phyloP scores from a whole-genome alignment of 1,140 invertebrate genomes.

The Trichoplusia ni region DNA sequence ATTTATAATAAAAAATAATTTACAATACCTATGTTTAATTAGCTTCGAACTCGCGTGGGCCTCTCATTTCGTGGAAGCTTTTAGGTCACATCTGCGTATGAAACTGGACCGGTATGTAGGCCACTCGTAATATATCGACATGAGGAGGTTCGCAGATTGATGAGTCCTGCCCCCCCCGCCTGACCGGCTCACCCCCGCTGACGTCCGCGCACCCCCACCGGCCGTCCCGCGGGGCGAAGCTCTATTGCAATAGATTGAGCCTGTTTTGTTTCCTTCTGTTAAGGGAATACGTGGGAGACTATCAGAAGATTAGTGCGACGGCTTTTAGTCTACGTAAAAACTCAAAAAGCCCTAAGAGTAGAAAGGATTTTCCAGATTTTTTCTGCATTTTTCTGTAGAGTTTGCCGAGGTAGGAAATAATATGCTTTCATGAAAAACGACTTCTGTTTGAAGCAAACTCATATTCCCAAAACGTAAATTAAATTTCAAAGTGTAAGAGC shows the following conservation, averaged over 20 bases:
- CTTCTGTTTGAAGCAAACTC: no score
- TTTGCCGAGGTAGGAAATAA: no score
- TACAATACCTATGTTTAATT: slow-evolving; percentile 3
- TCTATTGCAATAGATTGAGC: slow-evolving; percentile 62
- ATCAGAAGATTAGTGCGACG: slow-evolving; percentile 10
- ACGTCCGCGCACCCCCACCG: slow-evolving; percentile 34
- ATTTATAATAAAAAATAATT: neutral
- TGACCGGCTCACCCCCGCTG: slow-evolving; percentile 33
- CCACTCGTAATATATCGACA: slow-evolving; percentile 63
- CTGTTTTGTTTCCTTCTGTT: slow-evolving; percentile 53
- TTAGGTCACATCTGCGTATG: slow-evolving; percentile 57
- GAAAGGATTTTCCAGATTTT: no score
- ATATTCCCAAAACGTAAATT: no score
- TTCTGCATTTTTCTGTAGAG: no score
- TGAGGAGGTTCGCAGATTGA: slow-evolving; percentile 64
- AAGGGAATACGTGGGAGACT: slow-evolving; percentile 26
- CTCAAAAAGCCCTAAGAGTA: no score
- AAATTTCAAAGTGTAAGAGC: neutral
- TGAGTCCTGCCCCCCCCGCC: slow-evolving; percentile 46
- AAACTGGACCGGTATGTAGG: slow-evolving; percentile 54
- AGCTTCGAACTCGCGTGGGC: neutral
- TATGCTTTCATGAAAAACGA: no score
- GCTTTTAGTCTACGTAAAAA: neutral
- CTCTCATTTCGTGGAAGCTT: slow-evolving; percentile 26
- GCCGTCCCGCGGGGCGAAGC: slow-evolving; percentile 37